These are phyloP conservation scores for Uria aalge DNA, from an alignment of 2,113 vertebrate genomes.

Conservation along the genomic window DNA sequence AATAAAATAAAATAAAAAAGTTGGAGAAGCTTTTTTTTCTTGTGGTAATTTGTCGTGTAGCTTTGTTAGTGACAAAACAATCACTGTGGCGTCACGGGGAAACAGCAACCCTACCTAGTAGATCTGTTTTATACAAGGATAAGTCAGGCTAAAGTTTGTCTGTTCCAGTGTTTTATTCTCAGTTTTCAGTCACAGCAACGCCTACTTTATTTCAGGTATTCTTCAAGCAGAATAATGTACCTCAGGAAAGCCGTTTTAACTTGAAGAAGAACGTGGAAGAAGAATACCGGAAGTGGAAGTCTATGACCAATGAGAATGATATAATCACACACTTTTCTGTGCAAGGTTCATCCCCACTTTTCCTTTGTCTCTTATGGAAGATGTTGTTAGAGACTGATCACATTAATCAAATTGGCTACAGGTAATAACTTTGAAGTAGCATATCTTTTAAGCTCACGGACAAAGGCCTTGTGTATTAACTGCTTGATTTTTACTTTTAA, in stretches of 20 bases:
- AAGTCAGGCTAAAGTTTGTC: not conserved
- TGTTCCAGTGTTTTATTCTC: not conserved
- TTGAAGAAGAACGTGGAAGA: slow-evolving; percentile 99
- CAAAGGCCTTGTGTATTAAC: not conserved
- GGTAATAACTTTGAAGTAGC: slow-evolving; percentile 45
- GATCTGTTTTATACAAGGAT: not conserved
- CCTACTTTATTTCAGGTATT: slow-evolving; percentile 82
- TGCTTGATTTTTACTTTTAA: not conserved
- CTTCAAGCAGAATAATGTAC: slow-evolving; percentile 98
- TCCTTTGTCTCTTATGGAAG: slow-evolving; percentile 98
- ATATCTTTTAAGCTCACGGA: not conserved
- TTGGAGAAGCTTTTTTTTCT: not conserved
- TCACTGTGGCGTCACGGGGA: not conserved
- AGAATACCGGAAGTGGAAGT: slow-evolving; percentile 99
- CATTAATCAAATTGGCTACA: slow-evolving; percentile 97
- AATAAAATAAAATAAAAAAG: not conserved
- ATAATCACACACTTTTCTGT: slow-evolving; percentile 96
- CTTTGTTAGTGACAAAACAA: not conserved
- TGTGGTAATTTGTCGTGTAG: not conserved
- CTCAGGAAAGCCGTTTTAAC: slow-evolving; percentile 98
- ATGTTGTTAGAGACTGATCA: slow-evolving; percentile 98
- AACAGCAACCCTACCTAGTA: not conserved
- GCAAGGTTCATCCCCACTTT: slow-evolving; percentile 91
- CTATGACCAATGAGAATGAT: slow-evolving; percentile 95
- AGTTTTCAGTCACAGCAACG: not conserved